Percentiles rank a stretch among this genome's conserved stretches.
Conservation (phyloP, 2,888 invertebrate genomes). For the Hermaeophaga mercurialis region DNA sequence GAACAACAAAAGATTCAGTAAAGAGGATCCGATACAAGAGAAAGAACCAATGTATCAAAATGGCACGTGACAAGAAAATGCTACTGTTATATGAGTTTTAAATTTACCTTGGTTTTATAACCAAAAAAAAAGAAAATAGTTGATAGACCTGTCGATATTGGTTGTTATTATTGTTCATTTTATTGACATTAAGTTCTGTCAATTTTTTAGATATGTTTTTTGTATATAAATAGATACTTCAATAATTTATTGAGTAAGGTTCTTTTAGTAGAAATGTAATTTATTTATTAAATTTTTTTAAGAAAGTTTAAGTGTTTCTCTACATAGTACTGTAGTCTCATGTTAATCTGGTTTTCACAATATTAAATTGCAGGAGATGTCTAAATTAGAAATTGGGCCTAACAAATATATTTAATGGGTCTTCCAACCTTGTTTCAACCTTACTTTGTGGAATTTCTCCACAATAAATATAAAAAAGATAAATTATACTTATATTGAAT, state of each 20-base stretch:
- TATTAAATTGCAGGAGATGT: too few relatives aligned
- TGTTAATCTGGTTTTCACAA: too few relatives aligned
- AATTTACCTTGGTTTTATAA: too few relatives aligned
- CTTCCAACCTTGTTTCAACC: too few relatives aligned
- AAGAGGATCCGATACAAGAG: slow-evolving; percentile 17
- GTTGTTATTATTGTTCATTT: slow-evolving; percentile 10
- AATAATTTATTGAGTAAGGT: slow-evolving; percentile 11
- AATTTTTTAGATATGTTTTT: slow-evolving; percentile 15
- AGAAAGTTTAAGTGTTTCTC: background rate
- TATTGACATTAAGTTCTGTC: slow-evolving; percentile 4
- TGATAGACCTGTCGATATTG: slow-evolving; percentile 15
- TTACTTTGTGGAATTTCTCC: too few relatives aligned
- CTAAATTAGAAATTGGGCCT: too few relatives aligned
- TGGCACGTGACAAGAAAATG: slow-evolving; percentile 18
- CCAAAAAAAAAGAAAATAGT: slow-evolving; percentile 5
- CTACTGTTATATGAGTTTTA: background rate
- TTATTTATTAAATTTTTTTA: slow-evolving; percentile 25
- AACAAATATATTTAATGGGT: too few relatives aligned
- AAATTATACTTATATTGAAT: too few relatives aligned
- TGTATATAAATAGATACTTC: slow-evolving; percentile 11
- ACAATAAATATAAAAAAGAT: too few relatives aligned
- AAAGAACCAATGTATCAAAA: slow-evolving; percentile 30
- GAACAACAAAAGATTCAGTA: slow-evolving; percentile 31
- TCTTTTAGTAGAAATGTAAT: slow-evolving; percentile 15
- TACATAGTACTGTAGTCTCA: too few relatives aligned